These are phyloP conservation scores for Mystacornis crossleyi DNA, from an alignment of 2,113 vertebrate species.

Conservation along the genomic window DNA sequence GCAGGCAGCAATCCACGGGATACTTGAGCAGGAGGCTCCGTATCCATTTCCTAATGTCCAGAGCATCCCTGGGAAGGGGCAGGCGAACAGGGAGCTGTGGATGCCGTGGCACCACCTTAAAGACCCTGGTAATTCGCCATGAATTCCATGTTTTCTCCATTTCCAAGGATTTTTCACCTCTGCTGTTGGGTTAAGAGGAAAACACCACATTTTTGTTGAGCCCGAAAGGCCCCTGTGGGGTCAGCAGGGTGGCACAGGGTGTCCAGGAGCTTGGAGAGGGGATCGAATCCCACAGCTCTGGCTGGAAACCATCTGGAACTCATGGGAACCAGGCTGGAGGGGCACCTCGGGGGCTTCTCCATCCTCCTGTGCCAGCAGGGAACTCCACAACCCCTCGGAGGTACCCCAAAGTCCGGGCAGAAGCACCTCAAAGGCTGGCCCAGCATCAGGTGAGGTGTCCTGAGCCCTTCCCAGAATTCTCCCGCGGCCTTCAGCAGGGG, in stretches of 20 bases:
- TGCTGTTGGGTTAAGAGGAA: background rate
- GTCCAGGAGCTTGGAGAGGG: background rate
- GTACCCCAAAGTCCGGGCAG: background rate
- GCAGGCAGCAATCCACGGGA: background rate
- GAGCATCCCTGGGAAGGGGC: background rate
- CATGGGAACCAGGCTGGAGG: background rate
- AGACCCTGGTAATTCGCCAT: fast-evolving
- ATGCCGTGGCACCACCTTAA: background rate
- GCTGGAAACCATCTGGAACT: background rate
- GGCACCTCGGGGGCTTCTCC: fast-evolving
- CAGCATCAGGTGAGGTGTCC: background rate
- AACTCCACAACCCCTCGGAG: background rate
- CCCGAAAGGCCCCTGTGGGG: background rate
- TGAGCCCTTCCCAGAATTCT: fast-evolving
- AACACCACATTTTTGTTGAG: fast-evolving
- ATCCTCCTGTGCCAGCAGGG: too few species aligned
- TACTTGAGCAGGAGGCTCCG: background rate
- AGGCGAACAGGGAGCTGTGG: background rate
- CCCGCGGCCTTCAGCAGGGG: background rate
- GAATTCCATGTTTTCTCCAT: background rate
- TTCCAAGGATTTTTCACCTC: background rate
- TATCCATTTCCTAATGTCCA: background rate
- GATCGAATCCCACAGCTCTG: background rate
- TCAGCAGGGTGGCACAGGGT: background rate
- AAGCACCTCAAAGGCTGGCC: background rate